phyloP scores from a whole-genome alignment of 1,140 invertebrate species.

The Solenopsis fugax region DNA sequence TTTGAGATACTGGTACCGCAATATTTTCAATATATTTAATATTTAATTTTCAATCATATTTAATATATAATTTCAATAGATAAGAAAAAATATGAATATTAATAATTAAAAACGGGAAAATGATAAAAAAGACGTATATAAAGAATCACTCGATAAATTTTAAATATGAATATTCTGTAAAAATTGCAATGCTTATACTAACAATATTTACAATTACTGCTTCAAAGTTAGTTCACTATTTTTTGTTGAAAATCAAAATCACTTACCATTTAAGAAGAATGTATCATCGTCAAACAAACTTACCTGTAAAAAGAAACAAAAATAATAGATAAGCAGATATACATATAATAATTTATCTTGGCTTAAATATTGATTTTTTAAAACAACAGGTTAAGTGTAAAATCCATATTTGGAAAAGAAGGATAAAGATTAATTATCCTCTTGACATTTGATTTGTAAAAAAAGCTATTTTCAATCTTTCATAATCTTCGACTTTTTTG shows the following conservation, averaged over 20 bases:
- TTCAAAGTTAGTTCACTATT: not conserved
- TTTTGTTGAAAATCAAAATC: not conserved
- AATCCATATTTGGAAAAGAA: not conserved
- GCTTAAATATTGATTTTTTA: not conserved
- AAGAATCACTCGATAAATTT: not conserved
- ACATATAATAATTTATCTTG: not conserved
- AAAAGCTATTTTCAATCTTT: not conserved
- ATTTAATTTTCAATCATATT: not conserved
- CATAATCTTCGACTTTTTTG: not conserved
- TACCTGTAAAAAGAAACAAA: constrained; percentile 37
- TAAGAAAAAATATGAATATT: not conserved
- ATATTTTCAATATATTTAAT: constrained; percentile 3
- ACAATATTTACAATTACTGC: not conserved
- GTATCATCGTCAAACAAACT: not conserved
- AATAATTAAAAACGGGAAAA: not conserved
- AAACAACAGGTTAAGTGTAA: not conserved
- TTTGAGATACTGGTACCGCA: not conserved
- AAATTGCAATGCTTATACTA: not conserved
- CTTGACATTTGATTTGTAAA: not conserved
- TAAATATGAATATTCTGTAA: not conserved
- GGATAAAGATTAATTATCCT: not conserved
- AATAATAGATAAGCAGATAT: constrained; percentile 3
- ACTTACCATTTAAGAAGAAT: constrained; percentile 25
- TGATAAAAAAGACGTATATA: not conserved
- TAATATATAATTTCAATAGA: not conserved